Evolutionary conservation across 2,113 vertebrate species (phyloP).

Genomic region (Aegithalos caudatus): DNA sequence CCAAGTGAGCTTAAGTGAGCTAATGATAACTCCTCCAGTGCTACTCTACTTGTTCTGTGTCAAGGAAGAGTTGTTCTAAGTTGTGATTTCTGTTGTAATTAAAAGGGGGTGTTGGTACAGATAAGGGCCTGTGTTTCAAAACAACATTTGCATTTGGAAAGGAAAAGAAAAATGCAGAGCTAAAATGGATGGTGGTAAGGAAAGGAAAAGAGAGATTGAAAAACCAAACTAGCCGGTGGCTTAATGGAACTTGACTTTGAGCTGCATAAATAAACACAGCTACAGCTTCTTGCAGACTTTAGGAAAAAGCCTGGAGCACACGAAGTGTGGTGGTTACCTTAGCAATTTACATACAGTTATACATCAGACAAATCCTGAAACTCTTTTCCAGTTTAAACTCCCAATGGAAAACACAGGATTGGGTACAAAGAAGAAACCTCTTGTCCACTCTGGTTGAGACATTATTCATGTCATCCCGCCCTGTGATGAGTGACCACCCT

Average conservation of each 20-base stretch:
- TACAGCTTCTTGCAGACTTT: not conserved
- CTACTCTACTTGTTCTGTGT: not conserved
- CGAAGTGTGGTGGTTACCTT: not conserved
- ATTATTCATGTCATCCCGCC: rapidly evolving
- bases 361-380: not conserved
- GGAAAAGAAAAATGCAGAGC: not conserved
- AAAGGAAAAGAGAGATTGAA: not conserved
- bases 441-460: not conserved
- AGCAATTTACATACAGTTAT: not conserved
- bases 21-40: not conserved
- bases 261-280: not conserved
- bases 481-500: not conserved
- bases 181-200: not conserved
- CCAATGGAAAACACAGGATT: not conserved
- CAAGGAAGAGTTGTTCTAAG: not conserved
- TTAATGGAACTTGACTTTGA: constrained; percentile 6
- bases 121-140: not conserved
- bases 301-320: not conserved
- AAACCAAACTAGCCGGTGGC: not conserved
- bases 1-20: not conserved
- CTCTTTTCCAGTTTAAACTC: not conserved
- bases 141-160: not conserved
- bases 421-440: not conserved
- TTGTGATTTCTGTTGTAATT: not conserved
- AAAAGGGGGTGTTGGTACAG: not conserved